Conservation (phyloP, 2,797 vertebrate species). For the Megaceryle alcyon region DNA sequence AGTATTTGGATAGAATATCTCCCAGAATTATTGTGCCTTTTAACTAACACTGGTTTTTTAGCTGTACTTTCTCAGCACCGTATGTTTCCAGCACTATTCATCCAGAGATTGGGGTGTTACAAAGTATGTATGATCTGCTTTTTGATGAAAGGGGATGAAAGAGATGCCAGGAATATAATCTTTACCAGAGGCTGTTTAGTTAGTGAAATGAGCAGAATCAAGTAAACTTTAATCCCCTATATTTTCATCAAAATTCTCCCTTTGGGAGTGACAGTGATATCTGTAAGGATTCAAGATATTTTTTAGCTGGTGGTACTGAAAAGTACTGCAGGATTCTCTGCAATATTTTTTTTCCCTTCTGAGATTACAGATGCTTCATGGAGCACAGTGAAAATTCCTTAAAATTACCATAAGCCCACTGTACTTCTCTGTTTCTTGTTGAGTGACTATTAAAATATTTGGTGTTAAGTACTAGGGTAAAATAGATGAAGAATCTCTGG, state of each 20-base stretch:
- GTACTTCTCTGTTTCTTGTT: not conserved
- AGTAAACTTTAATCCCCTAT: not conserved
- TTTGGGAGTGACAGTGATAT: not conserved
- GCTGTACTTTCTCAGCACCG: not conserved
- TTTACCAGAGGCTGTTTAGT: not conserved
- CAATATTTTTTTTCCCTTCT: not conserved
- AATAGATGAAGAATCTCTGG: not conserved
- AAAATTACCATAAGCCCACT: not conserved
- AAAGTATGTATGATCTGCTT: not conserved
- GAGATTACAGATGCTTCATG: not conserved
- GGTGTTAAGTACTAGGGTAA: not conserved
- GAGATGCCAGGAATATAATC: not conserved
- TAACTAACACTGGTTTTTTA: not conserved
- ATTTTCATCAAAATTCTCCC: not conserved
- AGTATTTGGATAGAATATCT: not conserved
- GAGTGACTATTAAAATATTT: not conserved
- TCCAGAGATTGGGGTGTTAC: not conserved
- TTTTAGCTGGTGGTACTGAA: not conserved
- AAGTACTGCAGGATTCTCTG: not conserved
- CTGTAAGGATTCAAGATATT: not conserved
- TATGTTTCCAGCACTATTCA: rapidly evolving
- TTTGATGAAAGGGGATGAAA: not conserved
- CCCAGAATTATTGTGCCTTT: not conserved
- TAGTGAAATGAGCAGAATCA: not conserved
- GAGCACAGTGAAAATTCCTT: not conserved